These are phyloP conservation scores for Meandrina meandrites DNA, from an alignment of 92 coral and sea anemone genomes.

Conservation along the genomic window DNA sequence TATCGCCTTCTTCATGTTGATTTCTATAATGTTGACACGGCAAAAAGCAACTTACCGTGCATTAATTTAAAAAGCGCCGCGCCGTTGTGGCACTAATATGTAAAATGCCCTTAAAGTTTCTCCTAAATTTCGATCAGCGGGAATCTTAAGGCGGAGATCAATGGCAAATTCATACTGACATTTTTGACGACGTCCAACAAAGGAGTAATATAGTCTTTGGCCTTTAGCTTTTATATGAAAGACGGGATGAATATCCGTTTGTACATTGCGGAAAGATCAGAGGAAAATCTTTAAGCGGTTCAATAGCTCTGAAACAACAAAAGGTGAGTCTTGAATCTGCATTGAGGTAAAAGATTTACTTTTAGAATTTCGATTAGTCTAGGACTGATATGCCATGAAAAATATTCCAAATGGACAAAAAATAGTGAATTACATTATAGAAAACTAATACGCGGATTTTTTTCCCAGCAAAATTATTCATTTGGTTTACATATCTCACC, in stretches of 20 bases:
- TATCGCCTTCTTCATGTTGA: background rate
- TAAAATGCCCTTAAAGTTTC: slow-evolving; percentile 7
- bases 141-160: background rate
- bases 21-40: slow-evolving; percentile 10
- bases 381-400: background rate
- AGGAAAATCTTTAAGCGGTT: background rate
- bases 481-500: background rate
- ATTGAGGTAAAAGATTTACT: background rate
- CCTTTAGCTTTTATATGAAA: background rate
- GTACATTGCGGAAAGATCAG: background rate
- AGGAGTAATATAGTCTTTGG: slow-evolving; percentile 9
- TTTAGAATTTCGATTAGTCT: background rate
- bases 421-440: background rate
- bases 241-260: slow-evolving; percentile 3
- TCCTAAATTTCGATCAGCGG: background rate
- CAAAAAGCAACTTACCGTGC: slow-evolving; percentile 10
- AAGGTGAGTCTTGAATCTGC: slow-evolving; percentile 19
- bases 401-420: background rate
- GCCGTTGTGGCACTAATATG: slow-evolving; percentile 9
- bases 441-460: background rate
- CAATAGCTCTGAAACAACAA: background rate
- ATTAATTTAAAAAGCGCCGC: background rate
- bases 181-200: background rate
- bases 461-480: background rate
- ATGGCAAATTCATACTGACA: background rate